Base-by-base conservation (phyloP, 92 coral and sea anemone species). In the Actinernus sp. region DNA sequence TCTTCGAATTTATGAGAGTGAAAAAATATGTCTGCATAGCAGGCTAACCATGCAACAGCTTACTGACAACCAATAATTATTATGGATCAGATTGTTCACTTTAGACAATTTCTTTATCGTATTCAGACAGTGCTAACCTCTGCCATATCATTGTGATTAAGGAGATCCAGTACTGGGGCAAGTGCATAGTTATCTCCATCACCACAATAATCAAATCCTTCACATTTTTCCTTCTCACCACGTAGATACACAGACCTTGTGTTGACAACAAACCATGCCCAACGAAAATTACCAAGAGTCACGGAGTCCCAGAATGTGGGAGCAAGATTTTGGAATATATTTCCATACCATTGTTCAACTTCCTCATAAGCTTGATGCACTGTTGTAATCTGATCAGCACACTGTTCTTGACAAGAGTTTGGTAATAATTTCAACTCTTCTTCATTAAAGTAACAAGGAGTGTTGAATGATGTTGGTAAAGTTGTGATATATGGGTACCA, bases 241-340 rank as follows among this genome's bases (percentile, higher is more conserved):
- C 6, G 48, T 3, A 21, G 29, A 59, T 79, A 93, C 36, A 93
- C 98, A 31, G 93, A 93, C 43, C 98, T 71, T 26, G 98, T 93
- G 38, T 93, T 93, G 4, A 90, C 91, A 8, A 90, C 92, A 83
- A 73, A 82, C 98, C 98, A 93, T n/a, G 97, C 97, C 98, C 98
- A 93, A 48, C 68, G 74, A 63, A 83, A 92, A 67, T 69, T 71
- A 0, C 91, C 94, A 57, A 72, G 68, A 6, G 84, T 78, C 13
- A 90, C 46, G 2, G 17, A 19, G 0, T 49, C 54, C 4, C 52
- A 34, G 46, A 71, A 61, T 16, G 62, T 25, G 41, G 36, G 18
- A 26, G 62, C 68, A 52, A 31, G 26, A 3, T 41, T 53, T 12
- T 29, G 30, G 8, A 53, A 31, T 3, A 12, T 22, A 12, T 28